Percentiles rank a stretch among this genome's conserved stretches.
Evolutionary conservation across 2,797 vertebrate genomes (phyloP).

Genomic region (Gallinago nigripennis): DNA sequence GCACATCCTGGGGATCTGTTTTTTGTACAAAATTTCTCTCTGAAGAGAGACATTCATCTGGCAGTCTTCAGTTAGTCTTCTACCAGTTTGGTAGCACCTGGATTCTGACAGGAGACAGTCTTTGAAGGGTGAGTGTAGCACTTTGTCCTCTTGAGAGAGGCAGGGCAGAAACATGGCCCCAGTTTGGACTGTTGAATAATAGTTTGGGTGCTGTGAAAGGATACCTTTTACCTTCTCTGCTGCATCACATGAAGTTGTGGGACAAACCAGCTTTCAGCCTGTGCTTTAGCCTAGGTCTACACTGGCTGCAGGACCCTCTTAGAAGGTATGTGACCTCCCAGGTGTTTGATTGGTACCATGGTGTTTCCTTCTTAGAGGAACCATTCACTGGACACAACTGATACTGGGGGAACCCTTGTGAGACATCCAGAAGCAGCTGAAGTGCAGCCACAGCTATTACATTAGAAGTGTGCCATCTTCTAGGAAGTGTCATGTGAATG

Average conservation of each 20-base stretch:
- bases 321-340: neutral
- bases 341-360: neutral
- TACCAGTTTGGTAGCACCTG: neutral
- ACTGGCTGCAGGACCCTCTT: neutral
- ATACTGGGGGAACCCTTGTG: neutral
- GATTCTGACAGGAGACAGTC: neutral
- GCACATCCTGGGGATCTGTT: neutral
- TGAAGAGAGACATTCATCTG: rapidly evolving
- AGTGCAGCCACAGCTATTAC: neutral
- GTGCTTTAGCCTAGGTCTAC: neutral
- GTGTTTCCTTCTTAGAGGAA: neutral
- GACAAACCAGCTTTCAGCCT: neutral
- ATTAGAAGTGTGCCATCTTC: neutral
- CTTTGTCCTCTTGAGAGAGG: neutral
- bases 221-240: neutral
- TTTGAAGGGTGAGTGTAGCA: neutral
- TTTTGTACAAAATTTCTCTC: neutral
- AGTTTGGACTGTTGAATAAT: neutral
- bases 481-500: neutral
- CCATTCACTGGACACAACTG: neutral
- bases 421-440: neutral
- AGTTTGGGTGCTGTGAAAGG: neutral
- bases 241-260: neutral
- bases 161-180: neutral
- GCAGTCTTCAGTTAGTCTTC: neutral